These are phyloP conservation scores for Pandemis heparana DNA, from an alignment of 2,888 invertebrate genomes.

Conservation along the genomic window DNA sequence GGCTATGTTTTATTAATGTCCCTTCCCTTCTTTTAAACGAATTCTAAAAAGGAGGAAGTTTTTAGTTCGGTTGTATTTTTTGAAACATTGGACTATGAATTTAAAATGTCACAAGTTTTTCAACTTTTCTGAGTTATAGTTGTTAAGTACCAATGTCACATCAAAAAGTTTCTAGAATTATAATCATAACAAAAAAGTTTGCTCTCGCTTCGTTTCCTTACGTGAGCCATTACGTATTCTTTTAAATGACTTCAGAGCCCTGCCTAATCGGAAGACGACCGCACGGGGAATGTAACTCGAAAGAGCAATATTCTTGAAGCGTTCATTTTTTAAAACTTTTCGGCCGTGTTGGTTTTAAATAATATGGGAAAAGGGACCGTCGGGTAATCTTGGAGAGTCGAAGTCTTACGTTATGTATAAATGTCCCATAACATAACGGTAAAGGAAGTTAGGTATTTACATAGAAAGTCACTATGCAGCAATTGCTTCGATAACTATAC, in stretches of 20 bases:
- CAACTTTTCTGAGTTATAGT: background rate
- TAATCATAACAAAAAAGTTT: background rate
- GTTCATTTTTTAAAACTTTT: slow-evolving; percentile 29
- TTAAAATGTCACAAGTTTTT: too few species aligned
- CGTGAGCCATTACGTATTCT: slow-evolving; percentile 35
- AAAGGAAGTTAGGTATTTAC: background rate
- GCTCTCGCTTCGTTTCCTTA: slow-evolving; percentile 10
- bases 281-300: slow-evolving; percentile 14
- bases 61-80: too few species aligned
- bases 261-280: slow-evolving; percentile 27
- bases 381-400: slow-evolving; percentile 27
- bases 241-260: slow-evolving; percentile 25
- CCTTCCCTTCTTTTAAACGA: too few species aligned
- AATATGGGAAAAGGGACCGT: slow-evolving; percentile 28
- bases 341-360: slow-evolving; percentile 27
- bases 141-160: background rate
- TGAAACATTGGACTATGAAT: too few species aligned
- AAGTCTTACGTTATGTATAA: background rate
- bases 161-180: background rate
- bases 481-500: too few species aligned
- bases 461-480: too few species aligned
- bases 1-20: too few species aligned
- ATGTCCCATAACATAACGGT: background rate
- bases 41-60: too few species aligned
- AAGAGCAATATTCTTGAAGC: slow-evolving; percentile 33